Base-by-base conservation (phyloP, 1,140 invertebrate species). In the Diorhabda carinulata region DNA sequence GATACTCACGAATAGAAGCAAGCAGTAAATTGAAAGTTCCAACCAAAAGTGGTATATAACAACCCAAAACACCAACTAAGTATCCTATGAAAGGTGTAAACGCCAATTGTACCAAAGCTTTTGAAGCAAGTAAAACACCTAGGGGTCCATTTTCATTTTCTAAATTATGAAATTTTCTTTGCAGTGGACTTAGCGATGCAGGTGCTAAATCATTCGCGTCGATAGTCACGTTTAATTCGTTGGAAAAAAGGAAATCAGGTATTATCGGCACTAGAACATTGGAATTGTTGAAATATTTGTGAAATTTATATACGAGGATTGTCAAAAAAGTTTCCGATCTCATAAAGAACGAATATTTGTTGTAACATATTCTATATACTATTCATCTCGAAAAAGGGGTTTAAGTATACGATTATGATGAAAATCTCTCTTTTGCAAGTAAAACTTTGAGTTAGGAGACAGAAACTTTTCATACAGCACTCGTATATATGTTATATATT, bases 91-190 rank as follows among this genome's bases (percentile, higher is more conserved):
- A 85, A 3, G 93, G 93, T 82, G 95, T 96, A 73, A 91, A 86
- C 67, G 93, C 80, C 70, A 96, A 85, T 83, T 97, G 94, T 5
- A 96, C 88, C 52, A 96, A 82, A 43, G 94, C 92, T 83, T 96
- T 95, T 43, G 92, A 92, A 56, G 93, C 92, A 70, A 96, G 86
- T 70, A 97, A 82, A 9, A 94, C 80, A 25, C 93, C 94, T 44
- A 96, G 87, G 74, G 88, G 84, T 4, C 89, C 88, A 79, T 94
- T 93, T 78, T 93, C 91, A 56, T 84, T 83, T 72, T 83, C 80
- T 2, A 82, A 76, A 45, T 79, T 77, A 73, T 74, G 73, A 66
- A 70, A 80, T 79, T 81, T 79, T 74, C 79, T 62, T 74, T 81
- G 78, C 44, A 80, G 64, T 60, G 77, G 74, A 73, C 81, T 78